These are phyloP conservation scores for Plutella xylostella DNA, from an alignment of 2,888 invertebrate genomes.

Conservation along the genomic window DNA sequence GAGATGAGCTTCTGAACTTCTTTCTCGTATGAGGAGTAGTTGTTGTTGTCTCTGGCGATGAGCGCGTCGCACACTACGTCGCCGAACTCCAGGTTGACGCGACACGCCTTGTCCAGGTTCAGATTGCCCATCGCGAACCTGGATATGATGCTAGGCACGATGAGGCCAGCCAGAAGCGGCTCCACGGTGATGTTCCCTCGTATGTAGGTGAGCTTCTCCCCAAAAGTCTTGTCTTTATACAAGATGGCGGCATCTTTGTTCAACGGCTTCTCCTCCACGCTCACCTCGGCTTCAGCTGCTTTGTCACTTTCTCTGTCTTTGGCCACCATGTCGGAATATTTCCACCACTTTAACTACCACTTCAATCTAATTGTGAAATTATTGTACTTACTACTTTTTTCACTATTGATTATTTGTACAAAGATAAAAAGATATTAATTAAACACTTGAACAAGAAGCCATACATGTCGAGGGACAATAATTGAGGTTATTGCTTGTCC, in stretches of 20 bases:
- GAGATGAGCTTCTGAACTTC: conserved; percentile 71
- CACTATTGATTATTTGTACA: too few species aligned
- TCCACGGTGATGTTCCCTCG: conserved; percentile 76
- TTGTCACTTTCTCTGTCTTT: background rate
- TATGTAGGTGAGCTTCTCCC: conserved; percentile 39
- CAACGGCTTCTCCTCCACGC: conserved; percentile 47
- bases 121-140: conserved; percentile 74
- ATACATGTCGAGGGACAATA: too few species aligned
- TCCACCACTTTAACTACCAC: conserved; percentile 47
- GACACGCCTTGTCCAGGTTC: conserved; percentile 57
- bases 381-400: too few species aligned
- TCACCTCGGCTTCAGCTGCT: conserved; percentile 15
- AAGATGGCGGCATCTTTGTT: conserved; percentile 30
- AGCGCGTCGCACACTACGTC: conserved; percentile 50
- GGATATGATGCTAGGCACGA: conserved; percentile 75
- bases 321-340: too few species aligned
- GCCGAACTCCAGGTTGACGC: conserved; percentile 43
- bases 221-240: conserved; percentile 39
- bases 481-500: conserved; percentile 38
- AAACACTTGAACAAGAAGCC: background rate
- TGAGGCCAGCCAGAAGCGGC: conserved; percentile 77
- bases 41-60: conserved; percentile 44
- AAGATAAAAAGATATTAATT: too few species aligned
- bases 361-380: too few species aligned
- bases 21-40: conserved; percentile 60